A percentile compares a stretch with the other conserved stretches of the same genome.
Evolutionary conservation across 2,113 vertebrate species (phyloP).

Genomic region (Laterallus jamaicensis): DNA sequence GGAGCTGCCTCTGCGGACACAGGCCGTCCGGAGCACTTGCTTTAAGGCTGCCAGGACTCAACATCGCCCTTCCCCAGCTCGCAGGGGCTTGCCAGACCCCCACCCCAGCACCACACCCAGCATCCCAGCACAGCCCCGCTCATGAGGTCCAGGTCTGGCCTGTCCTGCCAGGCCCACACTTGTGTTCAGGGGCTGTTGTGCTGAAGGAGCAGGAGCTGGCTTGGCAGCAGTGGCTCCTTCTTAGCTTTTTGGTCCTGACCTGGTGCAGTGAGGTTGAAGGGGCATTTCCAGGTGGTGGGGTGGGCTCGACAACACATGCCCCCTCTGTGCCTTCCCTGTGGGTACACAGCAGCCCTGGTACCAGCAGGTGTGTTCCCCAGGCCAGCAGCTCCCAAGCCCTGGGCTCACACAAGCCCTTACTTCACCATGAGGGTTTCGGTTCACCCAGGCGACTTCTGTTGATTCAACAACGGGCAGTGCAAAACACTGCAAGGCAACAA

Average conservation of each 20-base stretch:
- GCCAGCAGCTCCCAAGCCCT: not conserved
- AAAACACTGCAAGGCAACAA: not conserved
- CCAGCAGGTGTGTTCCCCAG: fast-evolving
- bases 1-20: not conserved
- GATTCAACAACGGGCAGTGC: not conserved
- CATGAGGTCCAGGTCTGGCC: fast-evolving
- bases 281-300: not conserved
- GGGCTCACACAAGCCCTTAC: fast-evolving
- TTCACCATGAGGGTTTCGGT: fast-evolving
- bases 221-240: not conserved
- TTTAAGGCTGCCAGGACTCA: not conserved
- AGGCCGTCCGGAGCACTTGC: not conserved
- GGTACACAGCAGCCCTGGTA: not conserved
- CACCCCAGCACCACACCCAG: not conserved
- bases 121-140: fast-evolving
- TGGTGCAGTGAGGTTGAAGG: not conserved
- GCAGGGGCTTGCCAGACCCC: not conserved
- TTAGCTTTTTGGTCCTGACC: not conserved
- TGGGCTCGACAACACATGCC: not conserved
- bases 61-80: not conserved
- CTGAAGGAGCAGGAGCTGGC: not conserved
- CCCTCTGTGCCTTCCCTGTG: fast-evolving
- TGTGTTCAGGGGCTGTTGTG: not conserved
- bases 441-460: not conserved
- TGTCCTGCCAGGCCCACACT: not conserved